Base-by-base conservation (phyloP, 2,888 invertebrate species). In the Subacronicta megacephala region DNA sequence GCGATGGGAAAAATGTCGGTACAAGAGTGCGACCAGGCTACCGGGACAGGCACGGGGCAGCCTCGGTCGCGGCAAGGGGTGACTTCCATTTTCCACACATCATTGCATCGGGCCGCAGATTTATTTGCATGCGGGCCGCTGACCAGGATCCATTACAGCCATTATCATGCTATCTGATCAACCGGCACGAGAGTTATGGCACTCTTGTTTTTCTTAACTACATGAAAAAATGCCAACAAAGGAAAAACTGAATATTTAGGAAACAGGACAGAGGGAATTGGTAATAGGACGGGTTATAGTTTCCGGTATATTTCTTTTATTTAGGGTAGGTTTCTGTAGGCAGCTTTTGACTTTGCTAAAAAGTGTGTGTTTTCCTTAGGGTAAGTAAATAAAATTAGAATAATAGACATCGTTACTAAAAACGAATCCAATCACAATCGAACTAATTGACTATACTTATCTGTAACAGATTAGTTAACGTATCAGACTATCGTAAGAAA, bases 61-160 rank as follows among this genome's bases (percentile, higher is more conserved):
- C 10, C 26, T 10, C 26, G 73, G 78, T 77, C 68, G 67, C 68
- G 81, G 88, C 84, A 88, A 90, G 84, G 90, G 90, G 88, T 90
- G 88, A 87, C 85, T 80, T 84, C 91, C 92, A 94, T 94, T 94
- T 90, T 93, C 92, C 92, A 94, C 94, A 94, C 94, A 94, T 94
- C 94, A 94, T 94, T 94, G 94, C 94, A 93, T 94, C 85, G 90
- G 92, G 88, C 85, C 90, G 89, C 90, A 92, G 94, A 94, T 94
- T 94, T 94, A 94, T 94, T 94, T 94, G 94, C 94, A 94, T 94
- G 94, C 93, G 94, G 94, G 93, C 93, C 90, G 93, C 93, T 94
- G 94, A 92, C 93, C 94, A 94, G 93, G 94, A 94, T 92, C 91
- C 92, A 94, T 94, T 94, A 94, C 89, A 88, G 90, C 94, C 93